Evolutionary conservation across 2,113 vertebrate genomes (phyloP).

Genomic region (Lagenorhynchus albirostris): DNA sequence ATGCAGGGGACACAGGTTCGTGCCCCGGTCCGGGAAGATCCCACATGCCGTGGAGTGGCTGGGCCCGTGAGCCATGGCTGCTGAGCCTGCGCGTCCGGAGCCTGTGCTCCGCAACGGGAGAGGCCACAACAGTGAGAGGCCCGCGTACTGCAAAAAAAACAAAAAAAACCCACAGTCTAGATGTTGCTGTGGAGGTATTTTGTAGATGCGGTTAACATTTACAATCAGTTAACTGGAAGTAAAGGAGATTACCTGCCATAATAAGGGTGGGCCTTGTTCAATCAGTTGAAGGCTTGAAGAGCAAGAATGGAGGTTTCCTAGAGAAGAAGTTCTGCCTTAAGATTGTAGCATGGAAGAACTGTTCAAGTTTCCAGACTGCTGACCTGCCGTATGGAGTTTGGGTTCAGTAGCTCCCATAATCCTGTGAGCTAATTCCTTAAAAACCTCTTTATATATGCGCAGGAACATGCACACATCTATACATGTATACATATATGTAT

Average conservation of each 20-base stretch:
- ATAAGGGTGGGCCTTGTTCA: neutral
- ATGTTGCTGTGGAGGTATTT: neutral
- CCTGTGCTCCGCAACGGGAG: too few species aligned
- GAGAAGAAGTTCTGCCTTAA: neutral
- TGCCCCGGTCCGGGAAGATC: too few species aligned
- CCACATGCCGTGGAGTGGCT: too few species aligned
- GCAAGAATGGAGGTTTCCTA: neutral
- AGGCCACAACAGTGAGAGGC: too few species aligned
- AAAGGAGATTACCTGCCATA: neutral
- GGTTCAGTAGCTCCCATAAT: neutral
- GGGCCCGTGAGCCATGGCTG: too few species aligned
- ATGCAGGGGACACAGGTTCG: too few species aligned
- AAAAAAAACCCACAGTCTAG: neutral
- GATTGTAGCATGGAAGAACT: neutral
- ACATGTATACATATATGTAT: neutral
- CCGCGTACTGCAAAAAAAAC: too few species aligned
- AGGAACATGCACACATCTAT: too few species aligned
- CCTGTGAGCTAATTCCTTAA: neutral
- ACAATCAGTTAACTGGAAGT: neutral
- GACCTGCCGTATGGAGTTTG: neutral
- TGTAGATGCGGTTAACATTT: neutral
- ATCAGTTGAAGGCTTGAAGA: neutral
- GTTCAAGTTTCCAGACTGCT: neutral
- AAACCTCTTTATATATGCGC: neutral
- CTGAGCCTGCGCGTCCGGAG: too few species aligned